Evolutionary conservation across 30 jellyfish, hydroid and myxozoan genomes (phyloP).

Genomic region (Nemopilema nomurai): DNA sequence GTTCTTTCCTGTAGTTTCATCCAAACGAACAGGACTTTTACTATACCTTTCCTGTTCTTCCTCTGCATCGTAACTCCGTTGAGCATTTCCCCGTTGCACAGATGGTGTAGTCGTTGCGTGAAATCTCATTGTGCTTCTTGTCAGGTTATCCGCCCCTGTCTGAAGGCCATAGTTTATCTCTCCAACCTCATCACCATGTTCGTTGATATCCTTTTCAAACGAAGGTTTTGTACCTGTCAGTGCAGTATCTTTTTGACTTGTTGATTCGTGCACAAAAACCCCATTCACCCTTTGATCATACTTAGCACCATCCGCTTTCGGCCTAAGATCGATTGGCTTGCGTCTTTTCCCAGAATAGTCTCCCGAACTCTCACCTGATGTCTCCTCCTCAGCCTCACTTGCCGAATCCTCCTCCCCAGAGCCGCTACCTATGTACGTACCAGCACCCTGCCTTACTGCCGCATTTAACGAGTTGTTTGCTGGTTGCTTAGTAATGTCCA

Average conservation of each 20-base stretch:
- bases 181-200: not conserved
- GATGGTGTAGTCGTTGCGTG: not conserved
- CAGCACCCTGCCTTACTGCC: not conserved
- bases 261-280: not conserved
- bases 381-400: conserved; percentile 3
- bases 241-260: too few relatives aligned
- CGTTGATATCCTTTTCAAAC: not conserved
- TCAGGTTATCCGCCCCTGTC: not conserved
- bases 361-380: not conserved
- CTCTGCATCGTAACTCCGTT: not conserved
- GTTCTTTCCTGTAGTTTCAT: too few relatives aligned
- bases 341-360: not conserved
- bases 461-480: conserved; percentile 2
- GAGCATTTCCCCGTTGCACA: not conserved
- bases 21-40: not conserved
- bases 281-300: not conserved
- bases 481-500: conserved; percentile 19
- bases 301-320: not conserved
- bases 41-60: not conserved
- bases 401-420: conserved; percentile 1
- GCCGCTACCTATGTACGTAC: not conserved
- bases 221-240: too few relatives aligned
- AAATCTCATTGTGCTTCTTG: not conserved
- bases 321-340: not conserved
- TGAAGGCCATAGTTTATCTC: not conserved